Evolutionary conservation across 2,797 vertebrate species (phyloP).

Genomic region (Gymnopithys bicolor): DNA sequence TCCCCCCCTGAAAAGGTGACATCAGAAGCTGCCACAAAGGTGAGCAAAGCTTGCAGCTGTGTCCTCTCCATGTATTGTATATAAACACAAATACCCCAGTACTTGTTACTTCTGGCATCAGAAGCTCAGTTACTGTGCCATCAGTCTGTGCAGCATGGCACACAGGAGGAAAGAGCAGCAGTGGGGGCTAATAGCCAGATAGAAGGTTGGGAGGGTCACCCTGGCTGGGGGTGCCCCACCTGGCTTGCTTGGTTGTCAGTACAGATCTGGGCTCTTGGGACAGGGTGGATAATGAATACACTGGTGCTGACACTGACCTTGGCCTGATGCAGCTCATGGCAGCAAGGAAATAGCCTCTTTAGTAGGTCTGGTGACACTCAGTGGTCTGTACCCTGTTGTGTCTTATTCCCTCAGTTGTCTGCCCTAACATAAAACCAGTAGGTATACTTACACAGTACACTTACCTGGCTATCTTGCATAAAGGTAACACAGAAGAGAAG

Average conservation of each 20-base stretch:
- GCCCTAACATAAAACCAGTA: not conserved
- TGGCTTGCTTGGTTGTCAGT: not conserved
- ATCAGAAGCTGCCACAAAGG: not conserved
- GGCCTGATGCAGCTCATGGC: not conserved
- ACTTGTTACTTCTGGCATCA: not conserved
- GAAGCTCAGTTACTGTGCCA: not conserved
- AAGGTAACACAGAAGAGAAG: not conserved
- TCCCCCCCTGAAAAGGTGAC: not conserved
- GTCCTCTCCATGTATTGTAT: not conserved
- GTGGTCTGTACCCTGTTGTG: not conserved
- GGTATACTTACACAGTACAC: not conserved
- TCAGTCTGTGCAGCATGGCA: not conserved
- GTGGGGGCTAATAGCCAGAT: fast-evolving
- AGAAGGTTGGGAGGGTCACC: not conserved
- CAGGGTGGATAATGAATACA: not conserved
- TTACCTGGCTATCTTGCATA: not conserved
- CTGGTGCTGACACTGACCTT: not conserved
- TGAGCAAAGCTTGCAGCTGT: not conserved
- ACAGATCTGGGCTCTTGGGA: not conserved
- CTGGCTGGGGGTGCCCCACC: not conserved
- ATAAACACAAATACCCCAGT: not conserved
- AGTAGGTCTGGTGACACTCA: not conserved
- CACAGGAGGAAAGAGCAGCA: not conserved
- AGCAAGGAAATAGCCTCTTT: not conserved
- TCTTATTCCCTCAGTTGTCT: not conserved